A percentile compares a stretch with the other conserved stretches of the same genome.
These are phyloP conservation scores for Sphaeridia pumilis DNA, from an alignment of 2,888 invertebrate species.

Conservation along the genomic window DNA sequence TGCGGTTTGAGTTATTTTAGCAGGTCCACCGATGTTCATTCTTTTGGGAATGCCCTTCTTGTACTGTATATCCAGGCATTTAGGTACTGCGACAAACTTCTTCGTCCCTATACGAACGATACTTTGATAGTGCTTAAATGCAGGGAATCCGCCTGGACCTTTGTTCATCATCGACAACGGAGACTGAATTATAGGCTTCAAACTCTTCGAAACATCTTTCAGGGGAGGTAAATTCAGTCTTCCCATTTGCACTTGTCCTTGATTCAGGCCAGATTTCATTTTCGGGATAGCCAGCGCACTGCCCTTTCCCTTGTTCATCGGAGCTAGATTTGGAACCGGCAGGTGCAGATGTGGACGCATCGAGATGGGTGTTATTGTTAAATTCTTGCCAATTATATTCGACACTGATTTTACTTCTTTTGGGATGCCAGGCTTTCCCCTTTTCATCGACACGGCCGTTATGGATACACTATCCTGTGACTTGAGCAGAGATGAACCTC, in stretches of 20 bases:
- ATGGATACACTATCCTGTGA: conserved; percentile 16
- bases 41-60: background rate
- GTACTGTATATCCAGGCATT: background rate
- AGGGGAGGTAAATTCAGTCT: background rate
- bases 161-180: conserved; percentile 5
- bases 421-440: conserved; percentile 20
- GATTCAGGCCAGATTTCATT: conserved; percentile 13
- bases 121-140: conserved; percentile 22
- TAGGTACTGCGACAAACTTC: conserved; percentile 28
- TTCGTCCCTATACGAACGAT: conserved; percentile 25
- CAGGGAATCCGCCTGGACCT: conserved; percentile 11
- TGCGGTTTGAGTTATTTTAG: background rate
- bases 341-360: conserved; percentile 16
- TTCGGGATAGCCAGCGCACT: conserved; percentile 2
- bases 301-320: conserved; percentile 13
- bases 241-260: background rate
- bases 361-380: conserved; percentile 29
- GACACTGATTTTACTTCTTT: conserved; percentile 17
- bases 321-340: conserved; percentile 27
- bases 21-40: background rate
- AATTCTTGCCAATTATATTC: conserved; percentile 19
- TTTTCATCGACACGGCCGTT: conserved; percentile 18
- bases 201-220: conserved; percentile 1
- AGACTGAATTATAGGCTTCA: conserved; percentile 3
- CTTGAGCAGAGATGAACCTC: conserved; percentile 4